Conservation (phyloP, 2,797 vertebrate genomes). For the Leptodactylus fallax region DNA sequence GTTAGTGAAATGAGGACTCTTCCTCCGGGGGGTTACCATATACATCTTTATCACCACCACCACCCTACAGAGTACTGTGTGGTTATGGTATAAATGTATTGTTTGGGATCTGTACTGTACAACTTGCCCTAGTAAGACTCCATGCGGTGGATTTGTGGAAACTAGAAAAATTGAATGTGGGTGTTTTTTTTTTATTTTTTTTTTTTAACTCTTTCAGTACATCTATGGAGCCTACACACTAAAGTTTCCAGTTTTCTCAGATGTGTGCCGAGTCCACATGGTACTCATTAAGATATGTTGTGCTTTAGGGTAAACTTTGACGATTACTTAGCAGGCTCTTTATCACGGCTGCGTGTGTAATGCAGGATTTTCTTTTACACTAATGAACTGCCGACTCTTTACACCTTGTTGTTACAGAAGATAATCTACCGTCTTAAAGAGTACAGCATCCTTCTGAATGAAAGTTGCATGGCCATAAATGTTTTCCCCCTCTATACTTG, state of each 20-base stretch:
- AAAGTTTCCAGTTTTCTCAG: background rate
- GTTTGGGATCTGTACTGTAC: background rate
- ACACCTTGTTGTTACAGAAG: slow-evolving; percentile 27
- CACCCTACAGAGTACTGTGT: background rate
- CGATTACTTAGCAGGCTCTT: slow-evolving; percentile 30
- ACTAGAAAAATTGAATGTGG: no score
- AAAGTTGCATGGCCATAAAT: slow-evolving; percentile 37
- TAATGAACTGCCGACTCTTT: slow-evolving; percentile 41
- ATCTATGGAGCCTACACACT: no score
- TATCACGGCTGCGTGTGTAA: slow-evolving; percentile 12
- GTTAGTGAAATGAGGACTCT: background rate
- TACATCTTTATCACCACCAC: background rate
- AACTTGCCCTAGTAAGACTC: background rate
- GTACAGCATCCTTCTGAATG: slow-evolving; percentile 28
- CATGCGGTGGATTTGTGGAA: background rate
- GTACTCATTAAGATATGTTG: slow-evolving; percentile 13
- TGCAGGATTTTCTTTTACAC: slow-evolving; percentile 31
- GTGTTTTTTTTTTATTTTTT: background rate
- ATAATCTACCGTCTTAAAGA: slow-evolving; percentile 31
- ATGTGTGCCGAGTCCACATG: slow-evolving; percentile 23
- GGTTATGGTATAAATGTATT: background rate
- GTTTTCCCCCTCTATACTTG: slow-evolving; percentile 17
- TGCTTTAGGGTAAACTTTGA: slow-evolving; percentile 39
- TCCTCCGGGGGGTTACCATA: background rate
- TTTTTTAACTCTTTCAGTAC: background rate